Evolutionary conservation across 2,888 invertebrate genomes (phyloP).

Genomic region (Meta bourneti): DNA sequence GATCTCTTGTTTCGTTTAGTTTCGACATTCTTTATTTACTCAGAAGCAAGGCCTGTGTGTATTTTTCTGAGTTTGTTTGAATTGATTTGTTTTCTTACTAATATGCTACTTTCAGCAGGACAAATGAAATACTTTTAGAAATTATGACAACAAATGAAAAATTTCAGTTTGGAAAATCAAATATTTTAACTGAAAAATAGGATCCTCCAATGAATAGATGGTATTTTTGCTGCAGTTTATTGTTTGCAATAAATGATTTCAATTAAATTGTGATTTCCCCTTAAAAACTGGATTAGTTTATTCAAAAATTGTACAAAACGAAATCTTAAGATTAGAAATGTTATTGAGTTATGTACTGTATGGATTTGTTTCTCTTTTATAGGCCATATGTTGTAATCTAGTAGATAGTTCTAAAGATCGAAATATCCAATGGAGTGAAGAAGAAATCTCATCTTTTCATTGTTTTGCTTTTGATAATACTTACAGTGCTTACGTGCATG

Average conservation of each 20-base stretch:
- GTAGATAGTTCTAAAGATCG: background rate
- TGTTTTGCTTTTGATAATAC: slow-evolving; percentile 16
- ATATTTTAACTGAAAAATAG: no score
- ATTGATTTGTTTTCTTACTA: no score
- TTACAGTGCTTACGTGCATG: slow-evolving; percentile 9
- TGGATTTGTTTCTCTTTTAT: slow-evolving; percentile 2
- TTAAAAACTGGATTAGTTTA: background rate
- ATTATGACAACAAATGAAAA: no score
- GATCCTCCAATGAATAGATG: no score
- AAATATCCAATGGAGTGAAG: slow-evolving; percentile 42
- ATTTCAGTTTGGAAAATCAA: no score
- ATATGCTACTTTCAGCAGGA: no score
- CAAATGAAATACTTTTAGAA: no score
- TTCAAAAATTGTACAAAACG: background rate
- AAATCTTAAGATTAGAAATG: background rate
- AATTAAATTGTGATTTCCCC: background rate
- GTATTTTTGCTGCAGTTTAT: background rate
- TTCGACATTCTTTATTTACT: no score
- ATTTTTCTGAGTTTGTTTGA: no score
- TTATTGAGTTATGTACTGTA: background rate
- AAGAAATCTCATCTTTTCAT: slow-evolving; percentile 42
- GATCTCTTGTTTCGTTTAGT: no score
- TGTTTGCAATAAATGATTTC: background rate
- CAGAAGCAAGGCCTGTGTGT: no score
- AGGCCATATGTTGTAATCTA: slow-evolving; percentile 63